phyloP scores from a whole-genome alignment of 2,888 invertebrate genomes.

The Atrina japonica region DNA sequence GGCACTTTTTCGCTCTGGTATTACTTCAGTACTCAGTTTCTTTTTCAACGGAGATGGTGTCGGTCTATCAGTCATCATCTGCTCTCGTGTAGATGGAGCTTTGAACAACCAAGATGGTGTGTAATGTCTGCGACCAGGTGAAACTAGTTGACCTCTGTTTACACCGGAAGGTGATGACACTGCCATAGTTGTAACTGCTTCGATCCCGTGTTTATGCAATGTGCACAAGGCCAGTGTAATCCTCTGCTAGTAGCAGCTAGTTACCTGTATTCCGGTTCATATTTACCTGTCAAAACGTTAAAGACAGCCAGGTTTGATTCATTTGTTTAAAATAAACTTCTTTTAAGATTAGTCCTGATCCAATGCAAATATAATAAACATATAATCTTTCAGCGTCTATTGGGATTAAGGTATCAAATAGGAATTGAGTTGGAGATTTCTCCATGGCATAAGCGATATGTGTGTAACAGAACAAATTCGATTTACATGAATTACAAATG shows the following conservation, averaged over 20 bases:
- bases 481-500: too few species aligned
- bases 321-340: too few species aligned
- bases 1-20: neutral
- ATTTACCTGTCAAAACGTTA: too few species aligned
- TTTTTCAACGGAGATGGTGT: constrained; percentile 16
- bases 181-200: too few species aligned
- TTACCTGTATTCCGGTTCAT: too few species aligned
- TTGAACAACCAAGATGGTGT: constrained; percentile 21
- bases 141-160: too few species aligned
- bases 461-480: too few species aligned
- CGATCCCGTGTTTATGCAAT: too few species aligned
- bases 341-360: neutral
- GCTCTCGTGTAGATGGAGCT: constrained; percentile 19
- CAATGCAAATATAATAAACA: constrained; percentile 4
- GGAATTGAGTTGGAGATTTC: constrained; percentile 1
- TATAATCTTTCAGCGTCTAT: constrained; percentile 4
- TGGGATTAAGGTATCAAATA: constrained; percentile 2
- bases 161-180: too few species aligned
- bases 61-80: constrained; percentile 12
- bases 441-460: neutral
- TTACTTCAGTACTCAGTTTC: neutral
- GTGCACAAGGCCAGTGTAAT: too few species aligned
- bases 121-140: constrained; percentile 6
- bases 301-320: too few species aligned
- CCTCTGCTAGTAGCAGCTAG: too few species aligned